Evolutionary conservation across 2,113 vertebrate species (phyloP), one percentile per base, ranked within the genome.

Genomic region (Trichechus manatus): DNA sequence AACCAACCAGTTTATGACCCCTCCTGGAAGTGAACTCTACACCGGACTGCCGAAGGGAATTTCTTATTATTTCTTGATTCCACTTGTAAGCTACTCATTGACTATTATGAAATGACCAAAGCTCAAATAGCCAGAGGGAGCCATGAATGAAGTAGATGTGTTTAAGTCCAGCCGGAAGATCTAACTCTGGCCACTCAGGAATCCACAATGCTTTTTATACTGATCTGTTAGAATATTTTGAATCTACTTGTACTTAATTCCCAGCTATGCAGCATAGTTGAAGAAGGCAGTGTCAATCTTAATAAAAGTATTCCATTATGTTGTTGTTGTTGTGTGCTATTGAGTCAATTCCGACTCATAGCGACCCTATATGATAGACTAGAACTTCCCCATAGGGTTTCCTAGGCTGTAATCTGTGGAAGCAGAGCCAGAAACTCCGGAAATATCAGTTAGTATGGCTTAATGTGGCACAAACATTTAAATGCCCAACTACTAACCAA

Each of bases 1-100:
- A 39, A 39, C 78, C 47, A 23, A 39, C 39, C 39, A 39, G 19
- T 6, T 6, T 29, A 2, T 20, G 72, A 25, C 2, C 2, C 27
- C 83, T 15, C 0, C 20, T 7, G 0, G 5, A 53, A 86, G 27
- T 19, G 6, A 19, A 13, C 50, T 10, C 50, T 15, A 6, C 19
- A 19, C n/a, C 1, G 25, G 44, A 17, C 19, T 15, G 70, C 33
- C 68, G 39, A 7, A 36, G 81, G 42, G 33, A 9, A 22, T 39
- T 39, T 39, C 39, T 39, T 39, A 0, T 4, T 15, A 1, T 47
- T 10, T 39, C 42, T 53, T 27, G 7, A 42, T 47, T 33, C 56
- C 33, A 4, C 1, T 31, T 36, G 63, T 3, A 44, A 77, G 70
- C 56, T 64, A 9, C 42, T 11, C 31, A 4, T 50, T 22, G 53